Percentiles rank a stretch among this genome's conserved stretches.
Conservation (phyloP, 2,797 vertebrate species). For the Leuciscus waleckii region DNA sequence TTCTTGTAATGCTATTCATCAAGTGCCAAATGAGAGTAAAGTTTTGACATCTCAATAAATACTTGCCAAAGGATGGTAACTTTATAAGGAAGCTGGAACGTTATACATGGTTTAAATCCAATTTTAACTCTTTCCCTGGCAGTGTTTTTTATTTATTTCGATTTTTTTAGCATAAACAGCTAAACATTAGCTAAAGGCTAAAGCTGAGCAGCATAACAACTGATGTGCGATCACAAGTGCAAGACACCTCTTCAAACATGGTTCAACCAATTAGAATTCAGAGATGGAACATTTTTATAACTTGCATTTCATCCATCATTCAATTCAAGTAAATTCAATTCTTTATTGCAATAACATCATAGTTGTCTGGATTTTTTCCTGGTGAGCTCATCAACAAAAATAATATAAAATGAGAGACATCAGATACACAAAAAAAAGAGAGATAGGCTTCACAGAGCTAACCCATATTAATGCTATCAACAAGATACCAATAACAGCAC, state of each 20-base stretch:
- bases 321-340: neutral
- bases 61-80: neutral
- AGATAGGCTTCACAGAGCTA: neutral
- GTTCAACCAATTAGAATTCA: neutral
- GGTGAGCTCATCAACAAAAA: neutral
- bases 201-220: neutral
- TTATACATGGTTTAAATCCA: neutral
- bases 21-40: neutral
- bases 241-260: neutral
- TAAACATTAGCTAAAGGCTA: neutral
- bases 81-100: neutral
- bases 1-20: neutral
- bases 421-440: neutral
- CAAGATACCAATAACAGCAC: neutral
- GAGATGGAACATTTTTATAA: neutral
- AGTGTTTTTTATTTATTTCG: too few relatives aligned
- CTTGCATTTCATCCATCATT: neutral
- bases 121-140: neutral
- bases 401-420: neutral
- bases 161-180: neutral
- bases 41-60: neutral
- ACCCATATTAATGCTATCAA: neutral
- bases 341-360: neutral
- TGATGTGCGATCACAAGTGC: neutral
- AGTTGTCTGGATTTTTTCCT: neutral